phyloP scores from a whole-genome alignment of 92 coral and sea anemone species.

The Montipora capitata region DNA sequence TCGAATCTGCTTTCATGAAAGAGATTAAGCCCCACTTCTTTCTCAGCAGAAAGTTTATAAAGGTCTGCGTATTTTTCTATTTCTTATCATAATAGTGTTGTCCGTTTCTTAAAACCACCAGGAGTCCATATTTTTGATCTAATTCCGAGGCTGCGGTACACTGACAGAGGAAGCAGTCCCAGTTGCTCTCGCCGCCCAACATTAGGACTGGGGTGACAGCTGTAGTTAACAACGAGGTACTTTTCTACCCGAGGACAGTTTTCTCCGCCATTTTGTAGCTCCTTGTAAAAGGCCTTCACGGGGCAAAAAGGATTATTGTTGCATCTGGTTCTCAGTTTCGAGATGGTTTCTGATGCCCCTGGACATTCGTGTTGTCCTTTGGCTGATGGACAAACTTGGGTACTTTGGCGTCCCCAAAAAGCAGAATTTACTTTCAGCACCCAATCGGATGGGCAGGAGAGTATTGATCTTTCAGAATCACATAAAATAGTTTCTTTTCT shows the following conservation, averaged over 20 bases:
- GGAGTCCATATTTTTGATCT: constrained; percentile 80
- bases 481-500: constrained; percentile 90
- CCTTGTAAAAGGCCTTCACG: constrained; percentile 76
- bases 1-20: background rate
- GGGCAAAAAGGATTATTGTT: constrained; percentile 84
- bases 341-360: constrained; percentile 93
- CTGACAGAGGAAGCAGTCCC: constrained; percentile 87
- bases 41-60: background rate
- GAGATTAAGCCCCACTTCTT: background rate
- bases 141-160: constrained; percentile 78
- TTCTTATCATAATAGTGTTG: no score
- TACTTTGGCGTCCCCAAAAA: constrained; percentile 87
- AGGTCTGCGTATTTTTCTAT: no score
- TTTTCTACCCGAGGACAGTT: constrained; percentile 87
- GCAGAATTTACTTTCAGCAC: constrained; percentile 91
- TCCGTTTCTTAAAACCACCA: constrained; percentile 28
- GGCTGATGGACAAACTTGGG: constrained; percentile 80
- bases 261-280: constrained; percentile 91
- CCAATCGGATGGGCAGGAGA: constrained; percentile 96
- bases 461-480: constrained; percentile 84
- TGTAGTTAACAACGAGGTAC: constrained; percentile 82
- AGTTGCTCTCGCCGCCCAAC: constrained; percentile 88
- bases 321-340: constrained; percentile 86
- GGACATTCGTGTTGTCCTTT: constrained; percentile 72
- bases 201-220: constrained; percentile 83